These are phyloP conservation scores for Halcyon senegalensis DNA, from an alignment of 2,113 vertebrate species.

Conservation along the genomic window DNA sequence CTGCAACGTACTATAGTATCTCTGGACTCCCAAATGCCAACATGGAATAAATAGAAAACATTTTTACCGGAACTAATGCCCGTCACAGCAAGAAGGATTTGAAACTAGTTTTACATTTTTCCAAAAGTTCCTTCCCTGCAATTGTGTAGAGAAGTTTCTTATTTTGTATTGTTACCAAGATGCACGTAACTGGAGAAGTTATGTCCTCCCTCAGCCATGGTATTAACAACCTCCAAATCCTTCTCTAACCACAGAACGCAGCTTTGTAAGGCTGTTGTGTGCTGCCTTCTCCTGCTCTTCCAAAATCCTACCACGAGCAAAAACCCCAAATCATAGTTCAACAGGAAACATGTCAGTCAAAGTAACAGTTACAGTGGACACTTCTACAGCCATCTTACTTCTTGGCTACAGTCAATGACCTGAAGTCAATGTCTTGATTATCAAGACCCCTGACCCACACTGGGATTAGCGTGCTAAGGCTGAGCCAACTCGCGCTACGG, in stretches of 20 bases:
- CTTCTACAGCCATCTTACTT: neutral
- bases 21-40: conserved; percentile 30
- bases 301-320: neutral
- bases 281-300: neutral
- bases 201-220: neutral
- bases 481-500: neutral
- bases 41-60: neutral
- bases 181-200: neutral
- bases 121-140: neutral
- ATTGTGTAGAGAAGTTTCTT: neutral
- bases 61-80: neutral
- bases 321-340: fast-evolving
- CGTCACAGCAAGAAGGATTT: conserved; percentile 32
- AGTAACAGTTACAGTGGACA: neutral
- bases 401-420: neutral
- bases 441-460: neutral
- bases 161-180: neutral
- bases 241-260: neutral
- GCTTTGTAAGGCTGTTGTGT: neutral
- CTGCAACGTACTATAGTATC: neutral
- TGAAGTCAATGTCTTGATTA: neutral
- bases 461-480: neutral
- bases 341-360: fast-evolving
- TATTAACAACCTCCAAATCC: neutral
- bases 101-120: neutral